Percentiles rank a stretch among this genome's conserved stretches.
Conservation (phyloP, 2,888 invertebrate genomes). For the Abrostola tripartita region DNA sequence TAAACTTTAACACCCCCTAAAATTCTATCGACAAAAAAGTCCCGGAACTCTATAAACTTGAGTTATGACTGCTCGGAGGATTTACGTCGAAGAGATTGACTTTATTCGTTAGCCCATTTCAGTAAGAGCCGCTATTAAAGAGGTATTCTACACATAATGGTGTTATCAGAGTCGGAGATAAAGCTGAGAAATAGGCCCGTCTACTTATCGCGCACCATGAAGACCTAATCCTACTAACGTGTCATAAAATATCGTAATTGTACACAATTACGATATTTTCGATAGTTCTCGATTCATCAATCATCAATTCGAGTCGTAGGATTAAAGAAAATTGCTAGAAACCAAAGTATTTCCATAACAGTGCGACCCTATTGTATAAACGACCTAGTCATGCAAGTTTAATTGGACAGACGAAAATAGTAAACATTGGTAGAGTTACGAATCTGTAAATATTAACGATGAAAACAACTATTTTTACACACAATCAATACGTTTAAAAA, state of each 20-base stretch:
- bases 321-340: no score
- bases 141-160: conserved; percentile 77
- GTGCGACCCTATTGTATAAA: not conserved
- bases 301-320: no score
- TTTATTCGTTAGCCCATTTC: conserved; percentile 81
- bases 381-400: conserved; percentile 7
- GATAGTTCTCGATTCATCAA: no score
- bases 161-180: conserved; percentile 75
- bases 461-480: not conserved
- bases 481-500: not conserved
- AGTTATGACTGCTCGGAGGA: conserved; percentile 80
- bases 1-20: conserved; percentile 70
- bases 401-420: conserved; percentile 24
- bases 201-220: conserved; percentile 68
- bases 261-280: no score
- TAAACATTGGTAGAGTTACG: conserved; percentile 22
- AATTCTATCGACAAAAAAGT: conserved; percentile 65
- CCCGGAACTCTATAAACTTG: conserved; percentile 82
- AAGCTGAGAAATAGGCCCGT: conserved; percentile 67
- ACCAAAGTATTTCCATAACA: no score
- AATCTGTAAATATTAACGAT: conserved; percentile 14
- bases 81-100: conserved; percentile 82
- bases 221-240: conserved; percentile 61
- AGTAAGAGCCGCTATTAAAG: conserved; percentile 78
- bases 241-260: conserved; percentile 57